These are phyloP conservation scores for Micrastur ruficollis DNA, from an alignment of 2,797 vertebrate species.

Conservation along the genomic window DNA sequence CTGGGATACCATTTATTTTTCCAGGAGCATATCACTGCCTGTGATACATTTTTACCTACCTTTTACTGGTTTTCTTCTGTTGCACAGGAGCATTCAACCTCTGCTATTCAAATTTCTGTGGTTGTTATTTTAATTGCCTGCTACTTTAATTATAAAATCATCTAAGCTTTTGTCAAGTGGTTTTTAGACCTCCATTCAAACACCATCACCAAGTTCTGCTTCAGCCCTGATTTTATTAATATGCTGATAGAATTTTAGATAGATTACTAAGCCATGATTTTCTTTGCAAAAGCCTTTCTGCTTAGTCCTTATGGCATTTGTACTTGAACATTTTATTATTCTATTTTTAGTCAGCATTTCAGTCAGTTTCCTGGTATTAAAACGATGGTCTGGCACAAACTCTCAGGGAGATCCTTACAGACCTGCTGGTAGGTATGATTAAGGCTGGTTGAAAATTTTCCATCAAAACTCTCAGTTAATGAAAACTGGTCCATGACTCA, in stretches of 20 bases:
- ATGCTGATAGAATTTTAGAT: background rate
- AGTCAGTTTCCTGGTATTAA: constrained; percentile 43
- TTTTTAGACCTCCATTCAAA: background rate
- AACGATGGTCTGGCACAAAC: constrained; percentile 21
- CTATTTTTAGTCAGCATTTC: constrained; percentile 50
- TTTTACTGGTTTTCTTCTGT: background rate
- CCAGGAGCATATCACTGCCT: background rate
- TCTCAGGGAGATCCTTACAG: constrained; percentile 25
- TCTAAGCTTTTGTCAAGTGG: background rate
- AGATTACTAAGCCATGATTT: background rate
- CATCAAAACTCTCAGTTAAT: constrained; percentile 22
- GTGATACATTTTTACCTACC: background rate
- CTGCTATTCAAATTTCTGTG: background rate
- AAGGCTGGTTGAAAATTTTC: constrained; percentile 47
- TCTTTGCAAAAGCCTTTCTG: constrained; percentile 10
- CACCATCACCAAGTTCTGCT: background rate
- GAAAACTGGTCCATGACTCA: constrained; percentile 34
- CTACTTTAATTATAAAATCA: background rate
- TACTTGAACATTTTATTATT: constrained; percentile 34
- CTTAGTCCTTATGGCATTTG: background rate
- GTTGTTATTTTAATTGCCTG: background rate
- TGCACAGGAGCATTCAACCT: background rate
- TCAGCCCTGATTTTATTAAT: background rate
- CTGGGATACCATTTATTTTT: background rate
- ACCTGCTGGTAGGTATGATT: constrained; percentile 47